These are phyloP conservation scores for Psittacula echo DNA, from an alignment of 2,797 vertebrate genomes.

Conservation along the genomic window DNA sequence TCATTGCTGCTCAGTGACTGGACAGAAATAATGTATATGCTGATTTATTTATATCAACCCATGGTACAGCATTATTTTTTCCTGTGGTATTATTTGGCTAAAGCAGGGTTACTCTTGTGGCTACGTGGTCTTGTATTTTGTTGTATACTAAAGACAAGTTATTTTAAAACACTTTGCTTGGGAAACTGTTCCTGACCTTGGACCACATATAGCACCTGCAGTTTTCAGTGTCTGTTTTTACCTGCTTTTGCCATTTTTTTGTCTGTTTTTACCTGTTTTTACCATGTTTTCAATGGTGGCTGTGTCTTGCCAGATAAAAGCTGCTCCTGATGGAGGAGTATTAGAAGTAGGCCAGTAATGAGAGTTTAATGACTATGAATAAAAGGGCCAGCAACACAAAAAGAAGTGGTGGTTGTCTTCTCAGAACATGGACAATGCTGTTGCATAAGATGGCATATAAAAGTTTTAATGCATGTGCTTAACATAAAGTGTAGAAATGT, in stretches of 20 bases:
- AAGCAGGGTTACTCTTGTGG: background rate
- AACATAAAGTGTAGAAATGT: background rate
- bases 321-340: background rate
- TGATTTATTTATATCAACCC: background rate
- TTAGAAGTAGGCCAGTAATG: background rate
- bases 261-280: background rate
- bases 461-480: rapidly evolving
- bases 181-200: background rate
- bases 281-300: background rate
- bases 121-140: background rate
- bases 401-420: background rate
- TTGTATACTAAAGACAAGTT: background rate
- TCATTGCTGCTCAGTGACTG: background rate
- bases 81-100: background rate
- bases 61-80: background rate
- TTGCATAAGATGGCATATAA: rapidly evolving
- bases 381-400: background rate
- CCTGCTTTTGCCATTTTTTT: background rate
- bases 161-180: background rate
- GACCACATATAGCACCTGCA: background rate
- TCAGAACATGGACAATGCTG: rapidly evolving
- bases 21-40: background rate
- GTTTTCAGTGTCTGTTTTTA: background rate
- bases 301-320: background rate
- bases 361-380: background rate